Base-by-base conservation (phyloP, 2,113 vertebrate genomes). In the Melanerpes formicivorus region DNA sequence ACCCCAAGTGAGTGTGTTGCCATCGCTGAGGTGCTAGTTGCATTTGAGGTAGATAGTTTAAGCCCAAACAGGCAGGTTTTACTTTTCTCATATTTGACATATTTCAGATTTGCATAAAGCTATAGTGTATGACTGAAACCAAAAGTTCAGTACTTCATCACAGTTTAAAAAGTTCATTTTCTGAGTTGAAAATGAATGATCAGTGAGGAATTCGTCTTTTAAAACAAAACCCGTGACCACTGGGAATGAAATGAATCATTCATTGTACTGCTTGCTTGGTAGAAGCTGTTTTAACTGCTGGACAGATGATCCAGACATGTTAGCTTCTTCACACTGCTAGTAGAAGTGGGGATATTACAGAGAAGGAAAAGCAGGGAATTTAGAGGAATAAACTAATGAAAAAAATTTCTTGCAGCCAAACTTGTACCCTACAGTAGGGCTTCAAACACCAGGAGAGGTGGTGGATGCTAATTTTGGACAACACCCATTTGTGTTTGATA, bases 401-500 rank as follows among this genome's bases (percentile, higher is more conserved):
- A 82, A 90, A 90, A 44, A 70, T 97, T 69, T 97, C 77, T 96
- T 98, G 78, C 98, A 99, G 99, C 99, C 99, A 62, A 99, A 99
- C 97, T 97, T 99, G 96, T 99, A 99, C 95, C 99, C 99, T 60
- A 99, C 99, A 23, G 99, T 99, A 97, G 99, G 99, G 74, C 99
- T 99, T 55, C 99, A 99, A 95, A 99, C 99, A 40, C 99, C 99
- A 6, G 99, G 99, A 95, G 99, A 99, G 96, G 99, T 99, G 52
- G 99, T 99, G 78, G 99, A 99, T 55, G 99, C 99, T 48, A 99
- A 99, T 97, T 99, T 99, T 90, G 99, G 99, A 81, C 99, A 99
- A 88, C 99, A 99, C 95, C 99, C 99, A 4, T 99, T 99, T 66
- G 99, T 99, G 63, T 99, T 99, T 87, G 99, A 99, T 95, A 99